Conservation (phyloP, 2,113 vertebrate genomes). For the Lepidothrix coronata region DNA sequence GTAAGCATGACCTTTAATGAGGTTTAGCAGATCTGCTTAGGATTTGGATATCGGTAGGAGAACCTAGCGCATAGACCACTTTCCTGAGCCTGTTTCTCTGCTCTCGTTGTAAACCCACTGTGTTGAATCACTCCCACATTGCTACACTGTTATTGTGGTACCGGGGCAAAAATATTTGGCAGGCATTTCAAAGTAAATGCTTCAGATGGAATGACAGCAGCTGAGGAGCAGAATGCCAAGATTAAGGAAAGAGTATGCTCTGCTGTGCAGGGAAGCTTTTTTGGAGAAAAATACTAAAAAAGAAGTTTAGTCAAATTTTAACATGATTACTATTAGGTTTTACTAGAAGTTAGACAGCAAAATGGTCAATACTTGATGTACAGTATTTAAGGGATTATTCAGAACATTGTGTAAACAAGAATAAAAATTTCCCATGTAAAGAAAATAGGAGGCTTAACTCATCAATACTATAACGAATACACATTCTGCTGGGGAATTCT, state of each 20-base stretch:
- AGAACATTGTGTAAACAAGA: not conserved
- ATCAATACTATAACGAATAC: constrained; percentile 44
- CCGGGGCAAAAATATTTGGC: constrained; percentile 77
- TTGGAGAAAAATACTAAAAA: constrained; percentile 53
- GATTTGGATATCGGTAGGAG: not conserved
- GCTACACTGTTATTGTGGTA: constrained; percentile 72
- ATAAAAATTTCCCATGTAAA: constrained; percentile 4
- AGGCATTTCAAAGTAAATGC: constrained; percentile 76
- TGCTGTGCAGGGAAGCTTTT: constrained; percentile 34
- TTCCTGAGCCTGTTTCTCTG: constrained; percentile 1
- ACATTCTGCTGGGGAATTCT: constrained; percentile 47
- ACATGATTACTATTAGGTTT: not conserved
- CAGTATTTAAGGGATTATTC: not conserved
- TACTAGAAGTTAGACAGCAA: not conserved
- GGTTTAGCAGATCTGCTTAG: not conserved
- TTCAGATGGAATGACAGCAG: constrained; percentile 72
- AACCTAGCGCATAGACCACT: not conserved
- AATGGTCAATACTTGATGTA: not conserved
- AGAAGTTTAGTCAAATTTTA: constrained; percentile 30
- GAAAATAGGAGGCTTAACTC: constrained; percentile 4
- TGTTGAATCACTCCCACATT: constrained; percentile 67
- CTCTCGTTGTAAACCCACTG: not conserved
- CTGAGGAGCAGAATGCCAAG: constrained; percentile 66
- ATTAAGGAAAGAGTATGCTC: constrained; percentile 62
- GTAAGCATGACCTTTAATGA: not conserved